phyloP scores from a whole-genome alignment of 2,113 vertebrate genomes.

The Gobius niger region DNA sequence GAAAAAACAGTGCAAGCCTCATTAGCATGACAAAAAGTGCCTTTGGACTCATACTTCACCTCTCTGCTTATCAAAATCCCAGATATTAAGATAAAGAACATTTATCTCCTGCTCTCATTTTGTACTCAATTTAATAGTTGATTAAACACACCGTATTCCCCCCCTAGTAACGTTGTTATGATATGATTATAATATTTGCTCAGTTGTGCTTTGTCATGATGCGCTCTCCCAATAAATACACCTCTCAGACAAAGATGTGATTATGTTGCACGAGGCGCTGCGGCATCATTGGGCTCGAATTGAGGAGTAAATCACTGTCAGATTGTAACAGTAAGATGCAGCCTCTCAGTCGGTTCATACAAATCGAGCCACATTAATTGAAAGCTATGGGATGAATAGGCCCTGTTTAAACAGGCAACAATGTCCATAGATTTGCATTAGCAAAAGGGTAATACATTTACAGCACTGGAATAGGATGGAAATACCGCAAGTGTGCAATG shows the following conservation, averaged over 20 bases:
- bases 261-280: slow-evolving; percentile 39
- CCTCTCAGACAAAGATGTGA: slow-evolving; percentile 44
- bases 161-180: slow-evolving; percentile 35
- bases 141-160: slow-evolving; percentile 23
- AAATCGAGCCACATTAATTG: neutral
- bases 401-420: too few species aligned
- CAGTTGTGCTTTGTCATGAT: slow-evolving; percentile 41
- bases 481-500: too few species aligned
- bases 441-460: too few species aligned
- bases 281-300: slow-evolving; percentile 23
- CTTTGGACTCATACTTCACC: slow-evolving; percentile 47
- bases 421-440: too few species aligned
- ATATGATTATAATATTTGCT: slow-evolving; percentile 51
- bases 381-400: too few species aligned
- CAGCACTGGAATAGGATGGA: too few species aligned
- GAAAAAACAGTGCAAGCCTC: slow-evolving; percentile 47
- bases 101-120: slow-evolving; percentile 11
- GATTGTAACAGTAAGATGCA: slow-evolving; percentile 38
- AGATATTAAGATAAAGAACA: slow-evolving; percentile 54
- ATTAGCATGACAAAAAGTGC: slow-evolving; percentile 67
- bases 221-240: slow-evolving; percentile 42
- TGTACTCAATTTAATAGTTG: slow-evolving; percentile 28
- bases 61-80: slow-evolving; percentile 45
- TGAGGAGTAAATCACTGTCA: slow-evolving; percentile 27
- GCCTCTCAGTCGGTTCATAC: slow-evolving; percentile 23